These are phyloP conservation scores for Drosophila multiciliata DNA, from an alignment of 2,888 invertebrate species.

Conservation along the genomic window DNA sequence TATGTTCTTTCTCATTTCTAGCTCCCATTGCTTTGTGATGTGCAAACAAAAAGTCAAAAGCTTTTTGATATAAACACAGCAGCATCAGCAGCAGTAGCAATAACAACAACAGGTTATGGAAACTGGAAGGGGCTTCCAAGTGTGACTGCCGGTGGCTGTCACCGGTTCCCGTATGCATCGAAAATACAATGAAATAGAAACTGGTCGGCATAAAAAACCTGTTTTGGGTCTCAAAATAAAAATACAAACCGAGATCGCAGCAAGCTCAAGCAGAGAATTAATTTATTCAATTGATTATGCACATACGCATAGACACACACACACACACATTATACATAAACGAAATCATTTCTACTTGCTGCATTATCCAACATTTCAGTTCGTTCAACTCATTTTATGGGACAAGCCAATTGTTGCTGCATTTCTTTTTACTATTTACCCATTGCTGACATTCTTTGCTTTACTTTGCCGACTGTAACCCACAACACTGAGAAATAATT, in stretches of 20 bases:
- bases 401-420: conserved; percentile 56
- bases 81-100: conserved; percentile 6
- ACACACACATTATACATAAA: conserved; percentile 5
- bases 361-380: conserved; percentile 60
- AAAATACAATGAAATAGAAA: conserved; percentile 65
- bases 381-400: conserved; percentile 63
- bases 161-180: conserved; percentile 50
- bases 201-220: conserved; percentile 63
- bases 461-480: conserved; percentile 50
- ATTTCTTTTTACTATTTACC: conserved; percentile 1
- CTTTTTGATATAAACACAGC: neutral
- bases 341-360: conserved; percentile 51
- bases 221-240: conserved; percentile 59
- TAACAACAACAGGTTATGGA: conserved; percentile 31
- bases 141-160: conserved; percentile 38
- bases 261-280: conserved; percentile 18
- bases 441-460: conserved; percentile 3
- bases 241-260: conserved; percentile 37
- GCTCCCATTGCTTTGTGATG: conserved; percentile 10
- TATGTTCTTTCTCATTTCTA: neutral
- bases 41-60: conserved; percentile 11
- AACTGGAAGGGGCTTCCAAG: conserved; percentile 35
- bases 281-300: conserved; percentile 42
- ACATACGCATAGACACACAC: conserved; percentile 2
- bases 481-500: conserved; percentile 16